Evolutionary conservation across 2,797 vertebrate species (phyloP).

Genomic region (Propithecus perrieri): DNA sequence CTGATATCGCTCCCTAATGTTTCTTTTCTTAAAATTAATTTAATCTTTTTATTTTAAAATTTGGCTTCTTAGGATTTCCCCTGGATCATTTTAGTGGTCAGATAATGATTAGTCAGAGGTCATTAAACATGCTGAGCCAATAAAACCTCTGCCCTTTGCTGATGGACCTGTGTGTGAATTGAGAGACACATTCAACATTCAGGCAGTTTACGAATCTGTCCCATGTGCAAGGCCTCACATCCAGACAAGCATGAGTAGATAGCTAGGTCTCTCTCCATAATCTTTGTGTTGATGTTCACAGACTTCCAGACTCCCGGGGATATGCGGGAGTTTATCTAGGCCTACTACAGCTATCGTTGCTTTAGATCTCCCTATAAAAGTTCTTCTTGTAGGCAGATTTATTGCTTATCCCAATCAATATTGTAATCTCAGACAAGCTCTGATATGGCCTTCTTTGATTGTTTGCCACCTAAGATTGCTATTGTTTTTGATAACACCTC

Average conservation of each 20-base stretch:
- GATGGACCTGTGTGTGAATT: neutral
- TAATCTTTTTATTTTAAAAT: neutral
- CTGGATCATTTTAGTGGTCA: neutral
- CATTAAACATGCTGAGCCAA: neutral
- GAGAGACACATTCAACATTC: neutral
- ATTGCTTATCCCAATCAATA: neutral
- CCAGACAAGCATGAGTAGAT: neutral
- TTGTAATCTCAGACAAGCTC: neutral
- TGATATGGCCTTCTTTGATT: neutral
- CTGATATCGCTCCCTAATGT: neutral
- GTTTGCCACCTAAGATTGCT: neutral
- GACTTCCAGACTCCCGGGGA: neutral
- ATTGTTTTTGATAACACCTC: neutral
- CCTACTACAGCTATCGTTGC: neutral
- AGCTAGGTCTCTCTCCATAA: neutral
- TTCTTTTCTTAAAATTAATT: neutral
- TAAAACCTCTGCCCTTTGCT: neutral
- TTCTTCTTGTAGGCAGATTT: neutral
- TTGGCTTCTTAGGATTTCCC: neutral
- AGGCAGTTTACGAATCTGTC: neutral
- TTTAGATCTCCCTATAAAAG: neutral
- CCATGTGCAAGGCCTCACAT: neutral
- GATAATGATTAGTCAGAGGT: neutral
- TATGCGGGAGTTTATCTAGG: neutral
- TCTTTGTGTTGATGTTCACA: neutral